A percentile compares a stretch with the other conserved stretches of the same genome.
Conservation (phyloP, 2,113 vertebrate genomes). For the Myotis lucifugus region DNA sequence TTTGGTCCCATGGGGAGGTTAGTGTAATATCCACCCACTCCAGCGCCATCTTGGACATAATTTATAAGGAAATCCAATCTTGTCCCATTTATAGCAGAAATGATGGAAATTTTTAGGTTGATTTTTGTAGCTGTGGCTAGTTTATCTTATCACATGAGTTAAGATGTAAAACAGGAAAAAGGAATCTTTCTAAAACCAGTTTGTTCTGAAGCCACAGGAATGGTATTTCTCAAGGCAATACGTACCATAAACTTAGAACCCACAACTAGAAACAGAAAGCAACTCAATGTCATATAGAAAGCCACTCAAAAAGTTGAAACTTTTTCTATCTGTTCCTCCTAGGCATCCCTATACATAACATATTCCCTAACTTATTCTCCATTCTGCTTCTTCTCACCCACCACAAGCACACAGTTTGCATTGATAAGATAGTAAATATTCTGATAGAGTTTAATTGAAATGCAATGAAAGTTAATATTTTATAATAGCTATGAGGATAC, state of each 20-base stretch:
- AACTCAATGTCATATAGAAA: neutral
- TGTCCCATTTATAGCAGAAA: neutral
- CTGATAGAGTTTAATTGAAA: slow-evolving; percentile 7
- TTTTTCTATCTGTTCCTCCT: neutral
- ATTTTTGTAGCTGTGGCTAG: neutral
- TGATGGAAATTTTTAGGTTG: neutral
- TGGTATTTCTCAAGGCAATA: neutral
- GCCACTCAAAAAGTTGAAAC: neutral
- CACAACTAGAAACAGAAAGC: neutral
- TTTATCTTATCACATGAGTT: neutral
- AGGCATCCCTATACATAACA: too few relatives aligned
- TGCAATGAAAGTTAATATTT: neutral
- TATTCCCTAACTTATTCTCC: neutral
- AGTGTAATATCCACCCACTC: too few relatives aligned
- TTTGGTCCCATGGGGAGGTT: too few relatives aligned
- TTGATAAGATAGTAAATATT: neutral
- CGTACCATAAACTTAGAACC: neutral
- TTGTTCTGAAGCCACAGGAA: neutral
- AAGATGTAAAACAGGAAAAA: neutral
- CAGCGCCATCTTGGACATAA: too few relatives aligned
- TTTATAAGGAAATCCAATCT: neutral
- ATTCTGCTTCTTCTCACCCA: neutral
- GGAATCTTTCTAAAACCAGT: slow-evolving; percentile 12
- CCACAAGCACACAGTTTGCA: neutral
- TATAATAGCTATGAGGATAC: neutral